A percentile compares a stretch with the other conserved stretches of the same genome.
phyloP scores from a whole-genome alignment of 2,888 invertebrate species.

The Chloromyia formosa region DNA sequence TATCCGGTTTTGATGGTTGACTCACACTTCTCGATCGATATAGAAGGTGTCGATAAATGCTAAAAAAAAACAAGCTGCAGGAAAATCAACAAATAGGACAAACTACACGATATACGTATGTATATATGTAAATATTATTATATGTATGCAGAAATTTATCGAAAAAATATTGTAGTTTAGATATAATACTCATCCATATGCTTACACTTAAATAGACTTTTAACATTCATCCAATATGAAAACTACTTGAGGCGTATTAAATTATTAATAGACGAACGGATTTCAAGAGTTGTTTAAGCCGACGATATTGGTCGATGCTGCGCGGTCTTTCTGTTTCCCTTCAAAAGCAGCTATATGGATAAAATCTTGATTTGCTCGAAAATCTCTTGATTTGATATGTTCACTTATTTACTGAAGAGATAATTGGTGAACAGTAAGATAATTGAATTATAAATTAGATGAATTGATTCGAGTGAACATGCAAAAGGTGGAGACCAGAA shows the following conservation, averaged over 20 bases:
- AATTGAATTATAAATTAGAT: constrained; percentile 40
- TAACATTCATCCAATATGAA: constrained; percentile 42
- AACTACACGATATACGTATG: too few relatives aligned
- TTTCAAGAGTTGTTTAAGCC: constrained; percentile 2
- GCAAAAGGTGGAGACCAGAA: constrained; percentile 6
- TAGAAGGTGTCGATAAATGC: too few relatives aligned
- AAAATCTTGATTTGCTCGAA: constrained; percentile 27
- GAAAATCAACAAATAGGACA: too few relatives aligned
- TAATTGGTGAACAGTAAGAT: too few relatives aligned
- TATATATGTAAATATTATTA: too few relatives aligned
- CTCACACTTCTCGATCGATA: too few relatives aligned
- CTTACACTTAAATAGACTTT: constrained; percentile 26
- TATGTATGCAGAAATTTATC: too few relatives aligned
- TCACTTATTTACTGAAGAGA: background rate
- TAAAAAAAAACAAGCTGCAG: too few relatives aligned
- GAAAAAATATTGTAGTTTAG: too few relatives aligned
- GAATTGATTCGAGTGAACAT: constrained; percentile 23
- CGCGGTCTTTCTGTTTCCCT: background rate
- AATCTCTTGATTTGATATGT: constrained; percentile 2
- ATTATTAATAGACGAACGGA: constrained; percentile 36
- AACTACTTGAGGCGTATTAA: constrained; percentile 32
- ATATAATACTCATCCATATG: too few relatives aligned
- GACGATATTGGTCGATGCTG: too few relatives aligned
- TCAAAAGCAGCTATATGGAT: background rate
- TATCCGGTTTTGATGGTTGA: too few relatives aligned